Percentiles rank a stretch among this genome's conserved stretches.
These are phyloP conservation scores for Oenanthe oenanthe DNA, from an alignment of 2,113 vertebrate genomes.

Conservation along the genomic window DNA sequence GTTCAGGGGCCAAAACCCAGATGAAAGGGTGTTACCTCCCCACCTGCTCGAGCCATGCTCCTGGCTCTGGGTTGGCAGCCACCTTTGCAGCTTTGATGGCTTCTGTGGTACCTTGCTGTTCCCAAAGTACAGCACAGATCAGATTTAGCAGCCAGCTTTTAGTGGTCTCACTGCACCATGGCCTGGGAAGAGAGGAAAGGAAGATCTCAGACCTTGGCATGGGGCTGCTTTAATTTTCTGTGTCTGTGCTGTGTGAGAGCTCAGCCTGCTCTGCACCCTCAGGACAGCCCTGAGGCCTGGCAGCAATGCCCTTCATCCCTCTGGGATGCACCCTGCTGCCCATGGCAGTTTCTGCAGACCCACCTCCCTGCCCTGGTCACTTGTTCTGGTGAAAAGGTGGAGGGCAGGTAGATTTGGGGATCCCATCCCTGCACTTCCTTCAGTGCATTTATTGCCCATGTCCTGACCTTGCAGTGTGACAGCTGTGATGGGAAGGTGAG, in stretches of 20 bases:
- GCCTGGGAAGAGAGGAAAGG: neutral
- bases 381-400: neutral
- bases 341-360: neutral
- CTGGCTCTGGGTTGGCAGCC: neutral
- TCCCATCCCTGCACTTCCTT: neutral
- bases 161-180: neutral
- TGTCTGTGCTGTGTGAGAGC: neutral
- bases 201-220: neutral
- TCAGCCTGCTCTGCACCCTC: neutral
- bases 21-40: neutral
- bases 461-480: neutral
- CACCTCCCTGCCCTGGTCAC: neutral
- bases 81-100: neutral
- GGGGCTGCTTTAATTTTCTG: neutral
- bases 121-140: neutral
- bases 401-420: neutral
- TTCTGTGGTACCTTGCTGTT: neutral
- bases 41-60: neutral
- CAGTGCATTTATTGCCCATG: neutral
- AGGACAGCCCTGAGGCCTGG: neutral
- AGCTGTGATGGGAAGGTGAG: neutral
- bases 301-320: neutral
- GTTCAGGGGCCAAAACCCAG: neutral
- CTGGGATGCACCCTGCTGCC: neutral
- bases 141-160: neutral